phyloP scores from a whole-genome alignment of 2,113 vertebrate species.

The Dicentrarchus labrax region DNA sequence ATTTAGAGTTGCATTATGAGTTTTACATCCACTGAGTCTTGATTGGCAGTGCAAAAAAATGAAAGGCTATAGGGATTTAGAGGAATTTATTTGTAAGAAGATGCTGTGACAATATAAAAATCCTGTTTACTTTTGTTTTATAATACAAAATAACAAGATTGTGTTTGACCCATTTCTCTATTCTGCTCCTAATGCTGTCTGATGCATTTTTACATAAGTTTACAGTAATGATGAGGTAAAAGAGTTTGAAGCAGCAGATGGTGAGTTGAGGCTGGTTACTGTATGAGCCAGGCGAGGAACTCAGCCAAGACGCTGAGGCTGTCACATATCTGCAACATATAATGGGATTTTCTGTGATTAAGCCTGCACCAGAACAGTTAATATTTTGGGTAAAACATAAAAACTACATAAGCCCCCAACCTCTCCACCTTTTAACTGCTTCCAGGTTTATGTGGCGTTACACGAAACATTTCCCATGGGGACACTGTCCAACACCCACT shows the following conservation, averaged over 20 bases:
- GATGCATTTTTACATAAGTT: conserved; percentile 8
- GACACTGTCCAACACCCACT: conserved; percentile 15
- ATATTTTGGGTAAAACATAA: conserved; percentile 30
- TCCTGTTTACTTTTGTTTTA: neutral
- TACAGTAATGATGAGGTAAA: conserved; percentile 4
- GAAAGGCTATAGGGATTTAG: neutral
- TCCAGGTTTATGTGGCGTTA: conserved; percentile 25
- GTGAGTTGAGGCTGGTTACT: conserved; percentile 37
- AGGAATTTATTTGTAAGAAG: neutral
- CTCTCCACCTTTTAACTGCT: neutral
- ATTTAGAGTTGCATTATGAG: neutral
- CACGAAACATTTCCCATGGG: neutral
- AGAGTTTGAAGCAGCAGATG: conserved; percentile 68
- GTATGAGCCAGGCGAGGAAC: conserved; percentile 34
- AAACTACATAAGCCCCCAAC: neutral
- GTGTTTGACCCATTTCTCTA: neutral
- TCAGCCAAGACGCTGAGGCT: conserved; percentile 47
- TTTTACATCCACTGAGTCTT: neutral
- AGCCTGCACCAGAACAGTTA: neutral
- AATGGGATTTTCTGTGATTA: conserved; percentile 34
- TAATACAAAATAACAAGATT: neutral
- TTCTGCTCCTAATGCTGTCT: neutral
- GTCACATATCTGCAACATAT: conserved; percentile 4
- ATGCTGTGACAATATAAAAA: neutral
- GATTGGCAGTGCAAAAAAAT: neutral